Conservation (phyloP, 2,888 invertebrate species). For the Schizaphis graminum region DNA sequence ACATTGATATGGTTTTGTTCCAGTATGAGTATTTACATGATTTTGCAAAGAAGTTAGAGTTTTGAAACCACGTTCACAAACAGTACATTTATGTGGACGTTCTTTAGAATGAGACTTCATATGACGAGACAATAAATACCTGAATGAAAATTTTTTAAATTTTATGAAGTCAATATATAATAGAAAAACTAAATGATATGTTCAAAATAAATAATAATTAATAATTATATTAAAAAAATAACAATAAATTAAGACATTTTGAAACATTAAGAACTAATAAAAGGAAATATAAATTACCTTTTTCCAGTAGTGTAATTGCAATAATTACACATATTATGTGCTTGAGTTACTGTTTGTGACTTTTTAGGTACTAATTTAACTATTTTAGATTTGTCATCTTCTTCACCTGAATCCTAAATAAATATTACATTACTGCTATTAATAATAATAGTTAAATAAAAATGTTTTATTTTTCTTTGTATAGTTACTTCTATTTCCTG, state of each 20-base stretch:
- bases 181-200: not conserved
- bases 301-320: constrained; percentile 93
- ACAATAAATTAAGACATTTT: constrained; percentile 1
- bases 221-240: not conserved
- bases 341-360: constrained; percentile 77
- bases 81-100: constrained; percentile 91
- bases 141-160: constrained; percentile 69
- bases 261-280: not conserved
- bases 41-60: constrained; percentile 92
- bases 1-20: constrained; percentile 91
- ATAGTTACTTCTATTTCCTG: constrained; percentile 69
- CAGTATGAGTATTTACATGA: constrained; percentile 96
- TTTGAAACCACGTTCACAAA: constrained; percentile 96
- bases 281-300: constrained; percentile 72
- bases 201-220: not conserved
- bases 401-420: constrained; percentile 75
- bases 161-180: not conserved
- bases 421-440: constrained; percentile 4
- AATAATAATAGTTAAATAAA: constrained; percentile 32
- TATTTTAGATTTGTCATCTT: constrained; percentile 78
- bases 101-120: constrained; percentile 97
- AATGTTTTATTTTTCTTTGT: constrained; percentile 1
- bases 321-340: constrained; percentile 89
- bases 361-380: constrained; percentile 77
- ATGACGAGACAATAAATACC: constrained; percentile 90